Percentiles rank a stretch among this genome's conserved stretches.
Evolutionary conservation across 2,888 invertebrate species (phyloP).

Genomic region (Digitonthophagus gazella): DNA sequence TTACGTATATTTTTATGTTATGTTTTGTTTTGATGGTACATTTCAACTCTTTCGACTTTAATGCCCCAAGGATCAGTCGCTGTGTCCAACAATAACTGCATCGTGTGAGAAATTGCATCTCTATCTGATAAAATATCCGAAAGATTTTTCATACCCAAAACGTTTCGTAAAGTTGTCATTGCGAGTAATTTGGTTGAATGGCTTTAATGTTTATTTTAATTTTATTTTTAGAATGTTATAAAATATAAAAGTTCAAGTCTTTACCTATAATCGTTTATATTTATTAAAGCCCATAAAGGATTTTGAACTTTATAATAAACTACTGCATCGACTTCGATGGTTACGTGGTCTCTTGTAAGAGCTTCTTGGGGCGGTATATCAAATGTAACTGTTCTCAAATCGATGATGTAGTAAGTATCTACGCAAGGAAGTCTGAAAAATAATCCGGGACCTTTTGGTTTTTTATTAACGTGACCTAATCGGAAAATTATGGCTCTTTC

Average conservation of each 20-base stretch:
- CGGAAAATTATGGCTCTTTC: constrained; percentile 2
- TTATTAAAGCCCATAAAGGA: neutral
- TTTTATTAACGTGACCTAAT: neutral
- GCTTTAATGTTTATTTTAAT: neutral
- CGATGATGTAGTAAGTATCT: neutral
- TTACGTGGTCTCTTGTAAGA: constrained; percentile 4
- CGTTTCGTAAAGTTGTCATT: constrained; percentile 7
- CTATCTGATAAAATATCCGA: neutral
- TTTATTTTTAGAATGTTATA: neutral
- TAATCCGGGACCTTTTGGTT: constrained; percentile 1
- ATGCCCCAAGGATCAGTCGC: constrained; percentile 6
- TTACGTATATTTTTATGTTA: too few species aligned
- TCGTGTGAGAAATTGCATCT: neutral
- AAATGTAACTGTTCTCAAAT: constrained; percentile 2
- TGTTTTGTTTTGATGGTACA: too few species aligned
- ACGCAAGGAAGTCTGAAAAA: constrained; percentile 4
- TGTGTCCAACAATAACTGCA: constrained; percentile 1
- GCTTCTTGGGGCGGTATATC: constrained; percentile 9
- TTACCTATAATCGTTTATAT: constrained; percentile 2
- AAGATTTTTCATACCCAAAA: neutral
- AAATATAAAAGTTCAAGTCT: neutral
- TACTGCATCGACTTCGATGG: constrained; percentile 2
- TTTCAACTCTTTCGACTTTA: constrained; percentile 10
- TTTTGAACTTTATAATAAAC: neutral
- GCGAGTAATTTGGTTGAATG: neutral